A percentile compares a stretch with the other conserved stretches of the same genome.
These are phyloP conservation scores for Phaenicophaeus curvirostris DNA, from an alignment of 2,797 vertebrate species.

Conservation along the genomic window DNA sequence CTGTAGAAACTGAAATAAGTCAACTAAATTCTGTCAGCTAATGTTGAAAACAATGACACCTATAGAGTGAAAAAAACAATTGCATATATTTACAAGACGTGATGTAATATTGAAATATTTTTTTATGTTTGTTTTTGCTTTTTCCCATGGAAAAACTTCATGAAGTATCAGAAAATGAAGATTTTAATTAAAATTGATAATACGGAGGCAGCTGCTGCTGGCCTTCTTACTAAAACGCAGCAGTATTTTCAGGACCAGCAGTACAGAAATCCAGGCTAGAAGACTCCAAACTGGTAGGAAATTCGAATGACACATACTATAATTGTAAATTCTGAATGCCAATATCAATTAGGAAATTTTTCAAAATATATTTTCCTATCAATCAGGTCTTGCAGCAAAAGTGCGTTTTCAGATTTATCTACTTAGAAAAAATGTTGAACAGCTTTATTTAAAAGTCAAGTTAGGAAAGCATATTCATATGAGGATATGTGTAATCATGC, in stretches of 20 bases:
- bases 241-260: background rate
- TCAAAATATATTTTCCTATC: background rate
- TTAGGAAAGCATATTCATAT: background rate
- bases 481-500: background rate
- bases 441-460: background rate
- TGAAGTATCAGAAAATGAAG: background rate
- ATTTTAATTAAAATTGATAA: slow-evolving; percentile 31
- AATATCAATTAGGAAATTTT: slow-evolving; percentile 24
- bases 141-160: background rate
- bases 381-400: background rate
- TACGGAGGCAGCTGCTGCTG: background rate
- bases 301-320: background rate
- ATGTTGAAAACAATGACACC: background rate
- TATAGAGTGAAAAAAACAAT: background rate
- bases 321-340: slow-evolving; percentile 14
- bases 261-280: background rate
- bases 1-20: background rate
- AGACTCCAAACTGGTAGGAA: background rate
- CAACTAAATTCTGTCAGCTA: background rate
- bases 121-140: background rate
- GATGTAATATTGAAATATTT: background rate
- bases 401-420: background rate
- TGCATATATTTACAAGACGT: background rate
- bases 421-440: background rate
- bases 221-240: background rate